Evolutionary conservation across 2,797 vertebrate genomes (phyloP).

Genomic region (Echiichthys vipera): DNA sequence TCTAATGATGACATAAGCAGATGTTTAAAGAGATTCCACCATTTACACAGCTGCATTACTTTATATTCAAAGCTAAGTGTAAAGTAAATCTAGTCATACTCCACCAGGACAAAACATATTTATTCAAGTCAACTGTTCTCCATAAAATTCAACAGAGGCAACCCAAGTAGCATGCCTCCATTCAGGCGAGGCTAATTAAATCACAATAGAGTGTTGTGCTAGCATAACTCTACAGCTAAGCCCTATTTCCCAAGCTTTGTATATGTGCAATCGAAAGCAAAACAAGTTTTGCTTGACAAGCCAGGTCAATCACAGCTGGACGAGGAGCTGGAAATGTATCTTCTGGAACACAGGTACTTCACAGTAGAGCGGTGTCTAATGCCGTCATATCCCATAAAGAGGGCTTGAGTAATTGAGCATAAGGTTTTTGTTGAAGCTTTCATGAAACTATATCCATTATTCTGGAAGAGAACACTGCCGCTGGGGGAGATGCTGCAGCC

Average conservation of each 20-base stretch:
- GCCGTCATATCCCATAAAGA: slow-evolving; percentile 56
- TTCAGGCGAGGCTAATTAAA: slow-evolving; percentile 57
- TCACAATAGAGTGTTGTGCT: slow-evolving; percentile 29
- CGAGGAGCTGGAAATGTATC: slow-evolving; percentile 22
- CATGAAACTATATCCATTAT: slow-evolving; percentile 73
- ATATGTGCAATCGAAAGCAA: slow-evolving; percentile 28
- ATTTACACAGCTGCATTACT: not conserved
- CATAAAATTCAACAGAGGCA: slow-evolving; percentile 30
- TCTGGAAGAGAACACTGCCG: slow-evolving; percentile 64
- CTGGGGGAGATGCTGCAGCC: slow-evolving; percentile 70
- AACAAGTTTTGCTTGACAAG: slow-evolving; percentile 15
- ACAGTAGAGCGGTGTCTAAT: slow-evolving; percentile 32
- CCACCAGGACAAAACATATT: slow-evolving; percentile 21
- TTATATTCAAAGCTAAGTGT: not conserved
- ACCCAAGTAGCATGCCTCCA: slow-evolving; percentile 40
- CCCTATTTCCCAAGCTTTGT: slow-evolving; percentile 31
- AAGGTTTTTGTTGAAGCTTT: slow-evolving; percentile 67
- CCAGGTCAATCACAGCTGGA: slow-evolving; percentile 41
- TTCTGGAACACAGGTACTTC: slow-evolving; percentile 41
- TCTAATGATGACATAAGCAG: not conserved
- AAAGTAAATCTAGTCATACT: slow-evolving; percentile 10
- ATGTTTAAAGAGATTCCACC: not conserved
- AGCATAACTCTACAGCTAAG: slow-evolving; percentile 12
- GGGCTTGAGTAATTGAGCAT: slow-evolving; percentile 70
- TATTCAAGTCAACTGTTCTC: slow-evolving; percentile 23